phyloP scores from a whole-genome alignment of 2,888 invertebrate genomes.

The Steinernema scapterisci region DNA sequence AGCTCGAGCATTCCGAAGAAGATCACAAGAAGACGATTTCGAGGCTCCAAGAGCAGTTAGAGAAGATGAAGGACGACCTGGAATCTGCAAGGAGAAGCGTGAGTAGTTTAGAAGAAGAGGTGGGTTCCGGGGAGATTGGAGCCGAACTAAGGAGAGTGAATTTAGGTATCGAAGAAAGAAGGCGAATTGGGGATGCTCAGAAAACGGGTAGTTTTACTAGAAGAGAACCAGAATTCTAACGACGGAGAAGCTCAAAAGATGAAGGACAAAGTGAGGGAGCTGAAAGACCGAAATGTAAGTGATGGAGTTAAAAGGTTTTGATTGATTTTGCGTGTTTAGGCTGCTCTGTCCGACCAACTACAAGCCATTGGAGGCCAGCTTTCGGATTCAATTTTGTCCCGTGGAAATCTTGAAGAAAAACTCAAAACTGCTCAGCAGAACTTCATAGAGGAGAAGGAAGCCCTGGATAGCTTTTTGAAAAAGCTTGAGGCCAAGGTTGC shows the following conservation, averaged over 20 bases:
- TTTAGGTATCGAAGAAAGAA: background rate
- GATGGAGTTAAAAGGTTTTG: slow-evolving; percentile 26
- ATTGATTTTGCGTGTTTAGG: background rate
- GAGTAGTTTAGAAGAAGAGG: background rate
- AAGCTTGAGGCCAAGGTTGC: slow-evolving; percentile 33
- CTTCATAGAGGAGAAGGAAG: slow-evolving; percentile 33
- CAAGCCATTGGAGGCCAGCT: slow-evolving; percentile 13
- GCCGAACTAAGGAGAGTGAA: background rate
- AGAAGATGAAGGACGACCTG: slow-evolving; percentile 39
- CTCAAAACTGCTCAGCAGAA: slow-evolving; percentile 39
- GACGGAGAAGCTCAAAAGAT: slow-evolving; percentile 24
- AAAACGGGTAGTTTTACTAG: background rate
- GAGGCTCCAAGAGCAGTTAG: slow-evolving; percentile 44
- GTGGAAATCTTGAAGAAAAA: slow-evolving; percentile 33
- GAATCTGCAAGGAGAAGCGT: slow-evolving; percentile 35
- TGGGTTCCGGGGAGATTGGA: background rate
- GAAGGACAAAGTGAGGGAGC: slow-evolving; percentile 21
- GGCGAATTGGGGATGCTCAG: background rate
- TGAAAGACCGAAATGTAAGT: slow-evolving; percentile 35
- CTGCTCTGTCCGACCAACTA: background rate
- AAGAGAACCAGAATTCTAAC: background rate
- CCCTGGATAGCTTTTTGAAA: slow-evolving; percentile 34
- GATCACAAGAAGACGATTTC: slow-evolving; percentile 1
- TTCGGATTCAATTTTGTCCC: background rate
- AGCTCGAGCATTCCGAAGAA: background rate